These are phyloP conservation scores for Microplitis demolitor DNA, from an alignment of 1,140 invertebrate genomes.

Conservation along the genomic window DNA sequence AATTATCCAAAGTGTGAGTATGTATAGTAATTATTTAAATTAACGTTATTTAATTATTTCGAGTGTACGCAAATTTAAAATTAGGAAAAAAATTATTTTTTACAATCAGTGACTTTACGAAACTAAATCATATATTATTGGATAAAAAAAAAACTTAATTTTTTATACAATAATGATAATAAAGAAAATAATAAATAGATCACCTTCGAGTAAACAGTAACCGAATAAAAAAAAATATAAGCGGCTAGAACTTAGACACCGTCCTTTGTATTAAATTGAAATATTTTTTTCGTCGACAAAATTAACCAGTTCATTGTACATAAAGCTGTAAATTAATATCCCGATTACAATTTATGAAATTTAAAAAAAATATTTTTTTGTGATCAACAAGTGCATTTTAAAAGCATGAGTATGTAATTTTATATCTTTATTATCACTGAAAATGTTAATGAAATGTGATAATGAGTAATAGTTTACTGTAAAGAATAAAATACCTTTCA, in stretches of 20 bases:
- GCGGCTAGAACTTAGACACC: background rate
- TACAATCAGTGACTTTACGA: no score
- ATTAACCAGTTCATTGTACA: background rate
- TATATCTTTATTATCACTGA: no score
- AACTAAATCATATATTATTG: no score
- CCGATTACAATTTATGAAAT: no score
- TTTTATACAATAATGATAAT: no score
- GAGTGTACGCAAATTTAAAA: no score
- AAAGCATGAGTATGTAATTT: no score
- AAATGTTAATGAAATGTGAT: background rate
- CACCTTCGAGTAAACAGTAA: background rate
- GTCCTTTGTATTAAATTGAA: background rate
- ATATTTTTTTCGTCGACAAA: background rate
- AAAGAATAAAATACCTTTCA: background rate
- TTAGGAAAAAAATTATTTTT: no score
- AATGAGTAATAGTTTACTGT: background rate
- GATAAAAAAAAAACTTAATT: no score
- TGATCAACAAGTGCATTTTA: background rate
- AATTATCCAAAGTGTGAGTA: conserved; percentile 9
- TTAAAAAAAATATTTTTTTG: background rate
- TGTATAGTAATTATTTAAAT: background rate
- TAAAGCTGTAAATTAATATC: background rate
- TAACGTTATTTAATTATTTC: no score
- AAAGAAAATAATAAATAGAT: no score
- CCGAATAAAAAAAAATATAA: background rate